Percentiles rank a stretch among this genome's conserved stretches.
Conservation (phyloP, 2,888 invertebrate species). For the Ganaspis brasiliensis region DNA sequence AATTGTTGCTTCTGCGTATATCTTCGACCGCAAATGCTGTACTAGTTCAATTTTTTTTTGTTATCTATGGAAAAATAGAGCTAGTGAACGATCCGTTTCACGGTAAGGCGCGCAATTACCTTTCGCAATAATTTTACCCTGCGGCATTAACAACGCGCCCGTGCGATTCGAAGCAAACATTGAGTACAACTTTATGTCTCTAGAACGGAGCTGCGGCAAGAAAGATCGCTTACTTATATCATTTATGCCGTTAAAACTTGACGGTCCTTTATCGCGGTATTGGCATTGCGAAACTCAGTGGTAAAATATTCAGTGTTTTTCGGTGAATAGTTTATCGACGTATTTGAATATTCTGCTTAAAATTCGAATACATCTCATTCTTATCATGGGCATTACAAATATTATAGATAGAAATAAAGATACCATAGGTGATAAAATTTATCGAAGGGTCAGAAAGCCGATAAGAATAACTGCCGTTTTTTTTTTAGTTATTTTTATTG, state of each 20-base stretch:
- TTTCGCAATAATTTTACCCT: slow-evolving; percentile 69
- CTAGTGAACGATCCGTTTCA: slow-evolving; percentile 68
- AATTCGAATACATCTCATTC: slow-evolving; percentile 5
- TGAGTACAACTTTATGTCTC: slow-evolving; percentile 41
- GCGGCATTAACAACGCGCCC: slow-evolving; percentile 44
- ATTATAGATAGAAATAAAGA: background rate
- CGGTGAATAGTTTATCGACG: slow-evolving; percentile 26
- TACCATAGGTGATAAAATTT: slow-evolving; percentile 55
- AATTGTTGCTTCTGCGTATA: slow-evolving; percentile 22
- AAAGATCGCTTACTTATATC: slow-evolving; percentile 41
- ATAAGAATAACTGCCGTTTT: slow-evolving; percentile 2
- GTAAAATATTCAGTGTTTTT: slow-evolving; percentile 36
- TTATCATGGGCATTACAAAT: slow-evolving; percentile 21
- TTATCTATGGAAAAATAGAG: slow-evolving; percentile 62
- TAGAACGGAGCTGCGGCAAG: slow-evolving; percentile 34
- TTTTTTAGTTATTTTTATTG: slow-evolving; percentile 4
- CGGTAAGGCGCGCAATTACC: slow-evolving; percentile 71
- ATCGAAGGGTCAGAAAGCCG: slow-evolving; percentile 42
- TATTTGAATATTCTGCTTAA: slow-evolving; percentile 16
- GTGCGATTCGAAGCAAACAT: slow-evolving; percentile 52
- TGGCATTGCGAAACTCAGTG: slow-evolving; percentile 13
- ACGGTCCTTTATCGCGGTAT: slow-evolving; percentile 28
- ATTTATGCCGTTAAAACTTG: slow-evolving; percentile 39
- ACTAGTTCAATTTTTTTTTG: slow-evolving; percentile 68
- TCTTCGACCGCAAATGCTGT: slow-evolving; percentile 65